Conservation (phyloP, 2,888 invertebrate genomes). For the Plebejus anna region DNA sequence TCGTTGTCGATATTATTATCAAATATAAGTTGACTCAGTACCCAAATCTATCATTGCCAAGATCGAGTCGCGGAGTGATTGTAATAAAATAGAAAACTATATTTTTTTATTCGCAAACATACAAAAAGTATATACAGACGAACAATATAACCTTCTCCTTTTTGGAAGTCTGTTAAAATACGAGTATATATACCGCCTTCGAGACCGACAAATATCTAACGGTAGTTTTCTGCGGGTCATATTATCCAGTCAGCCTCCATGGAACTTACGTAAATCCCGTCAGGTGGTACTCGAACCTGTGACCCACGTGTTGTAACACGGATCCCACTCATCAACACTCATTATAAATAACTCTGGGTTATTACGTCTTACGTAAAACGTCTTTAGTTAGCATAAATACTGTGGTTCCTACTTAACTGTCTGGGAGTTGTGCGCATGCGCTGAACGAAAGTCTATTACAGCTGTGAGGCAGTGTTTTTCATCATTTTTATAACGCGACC, state of each 20-base stretch:
- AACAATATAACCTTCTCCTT: not conserved
- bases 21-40: not conserved
- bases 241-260: not conserved
- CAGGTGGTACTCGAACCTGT: not conserved
- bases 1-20: not conserved
- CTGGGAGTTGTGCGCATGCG: not conserved
- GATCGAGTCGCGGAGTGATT: too few species aligned
- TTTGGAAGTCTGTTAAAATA: not conserved
- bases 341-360: not conserved
- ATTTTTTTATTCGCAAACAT: too few species aligned
- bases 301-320: constrained; percentile 11
- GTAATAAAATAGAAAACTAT: too few species aligned
- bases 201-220: too few species aligned
- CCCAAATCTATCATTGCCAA: too few species aligned
- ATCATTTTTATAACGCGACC: too few species aligned
- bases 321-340: constrained; percentile 1
- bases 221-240: too few species aligned
- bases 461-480: too few species aligned
- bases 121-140: not conserved
- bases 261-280: not conserved
- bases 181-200: too few species aligned
- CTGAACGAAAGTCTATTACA: not conserved
- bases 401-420: not conserved
- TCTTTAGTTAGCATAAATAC: not conserved
- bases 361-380: constrained; percentile 4